Percentiles rank a stretch among this genome's conserved stretches.
Conservation (phyloP, 2,797 vertebrate genomes). For the Coilia nasus region DNA sequence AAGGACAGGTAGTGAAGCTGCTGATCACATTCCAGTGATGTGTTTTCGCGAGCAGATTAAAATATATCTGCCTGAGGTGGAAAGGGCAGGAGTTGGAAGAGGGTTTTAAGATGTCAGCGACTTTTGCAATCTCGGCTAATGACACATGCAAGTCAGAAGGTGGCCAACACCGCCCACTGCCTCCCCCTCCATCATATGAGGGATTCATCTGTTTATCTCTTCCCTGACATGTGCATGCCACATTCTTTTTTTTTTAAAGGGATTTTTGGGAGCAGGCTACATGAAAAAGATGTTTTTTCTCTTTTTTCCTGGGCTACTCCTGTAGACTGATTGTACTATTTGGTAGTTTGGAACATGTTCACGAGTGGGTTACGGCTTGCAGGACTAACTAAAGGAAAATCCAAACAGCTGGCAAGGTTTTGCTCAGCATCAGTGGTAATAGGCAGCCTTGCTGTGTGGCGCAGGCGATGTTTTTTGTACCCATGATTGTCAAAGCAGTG, state of each 20-base stretch:
- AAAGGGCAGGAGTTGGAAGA: neutral
- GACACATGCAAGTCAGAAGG: constrained; percentile 20
- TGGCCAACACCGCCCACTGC: neutral
- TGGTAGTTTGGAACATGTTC: no score
- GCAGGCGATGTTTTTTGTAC: no score
- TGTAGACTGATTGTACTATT: no score
- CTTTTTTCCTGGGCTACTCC: neutral
- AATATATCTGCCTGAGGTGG: neutral
- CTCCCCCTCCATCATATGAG: constrained; percentile 31
- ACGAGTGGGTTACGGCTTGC: no score
- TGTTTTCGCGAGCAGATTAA: neutral
- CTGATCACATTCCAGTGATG: neutral
- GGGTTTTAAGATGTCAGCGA: constrained; percentile 24
- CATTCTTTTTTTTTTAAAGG: neutral
- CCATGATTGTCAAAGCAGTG: no score
- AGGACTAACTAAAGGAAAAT: no score
- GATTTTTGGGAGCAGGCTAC: neutral
- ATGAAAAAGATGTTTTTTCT: neutral
- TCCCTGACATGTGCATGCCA: neutral
- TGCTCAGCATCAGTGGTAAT: no score
- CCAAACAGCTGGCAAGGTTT: no score
- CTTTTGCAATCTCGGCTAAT: constrained; percentile 44
- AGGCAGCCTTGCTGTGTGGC: no score
- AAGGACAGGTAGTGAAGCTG: no score
- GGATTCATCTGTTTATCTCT: neutral